Conservation (phyloP, 2,113 vertebrate species). For the Prochilodus magdalenae region DNA sequence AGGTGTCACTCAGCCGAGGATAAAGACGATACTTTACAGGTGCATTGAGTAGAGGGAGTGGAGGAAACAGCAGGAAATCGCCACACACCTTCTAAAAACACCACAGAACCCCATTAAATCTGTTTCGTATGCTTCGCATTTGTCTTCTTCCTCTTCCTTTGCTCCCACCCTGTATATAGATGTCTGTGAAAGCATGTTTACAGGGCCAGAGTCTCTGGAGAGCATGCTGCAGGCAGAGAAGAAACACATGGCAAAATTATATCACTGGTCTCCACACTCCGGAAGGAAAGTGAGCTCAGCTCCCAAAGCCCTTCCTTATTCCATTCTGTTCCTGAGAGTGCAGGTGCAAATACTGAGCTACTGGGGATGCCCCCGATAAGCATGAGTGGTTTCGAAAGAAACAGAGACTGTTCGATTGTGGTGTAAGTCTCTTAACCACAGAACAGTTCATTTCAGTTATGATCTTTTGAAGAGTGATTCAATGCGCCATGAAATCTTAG, state of each 20-base stretch:
- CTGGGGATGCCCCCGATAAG: conserved; percentile 15
- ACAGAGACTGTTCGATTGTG: neutral
- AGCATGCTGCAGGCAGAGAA: conserved; percentile 44
- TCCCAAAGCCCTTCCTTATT: conserved; percentile 40
- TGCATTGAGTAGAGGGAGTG: conserved; percentile 5
- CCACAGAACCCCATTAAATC: neutral
- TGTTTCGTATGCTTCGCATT: neutral
- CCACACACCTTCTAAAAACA: conserved; percentile 15
- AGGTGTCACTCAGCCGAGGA: conserved; percentile 29
- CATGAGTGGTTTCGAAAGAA: conserved; percentile 1
- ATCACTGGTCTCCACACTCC: conserved; percentile 46
- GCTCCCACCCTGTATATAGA: neutral
- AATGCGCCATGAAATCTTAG: too few species aligned
- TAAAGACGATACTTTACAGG: conserved; percentile 11
- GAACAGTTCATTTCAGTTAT: too few species aligned
- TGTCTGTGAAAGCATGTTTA: conserved; percentile 41
- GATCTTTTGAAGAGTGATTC: too few species aligned
- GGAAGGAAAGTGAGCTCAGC: conserved; percentile 26
- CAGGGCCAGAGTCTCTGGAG: conserved; percentile 41
- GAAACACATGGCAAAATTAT: conserved; percentile 39
- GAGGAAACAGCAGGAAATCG: neutral
- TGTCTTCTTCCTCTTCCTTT: neutral
- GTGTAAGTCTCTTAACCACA: too few species aligned
- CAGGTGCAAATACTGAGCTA: conserved; percentile 26
- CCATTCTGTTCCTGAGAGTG: conserved; percentile 27